Evolutionary conservation across 2,888 invertebrate genomes (phyloP), one percentile per base, ranked within the genome.

Genomic region (Lasioglossum villosulum): DNA sequence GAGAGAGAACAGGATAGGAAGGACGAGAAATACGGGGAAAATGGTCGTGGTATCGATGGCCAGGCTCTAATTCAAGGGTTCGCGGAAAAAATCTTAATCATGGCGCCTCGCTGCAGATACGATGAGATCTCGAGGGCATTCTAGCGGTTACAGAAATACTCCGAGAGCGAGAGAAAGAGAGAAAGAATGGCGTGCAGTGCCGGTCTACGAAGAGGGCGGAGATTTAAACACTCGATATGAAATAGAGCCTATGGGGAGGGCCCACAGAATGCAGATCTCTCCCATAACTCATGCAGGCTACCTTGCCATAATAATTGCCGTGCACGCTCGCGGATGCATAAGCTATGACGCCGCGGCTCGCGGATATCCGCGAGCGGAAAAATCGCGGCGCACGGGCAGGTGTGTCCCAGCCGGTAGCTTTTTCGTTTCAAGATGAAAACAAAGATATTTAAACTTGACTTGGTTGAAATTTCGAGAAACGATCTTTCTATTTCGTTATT

Each of bases 161-260:
- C 72, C 16, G 72, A 37, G 48, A 34, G 52, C 73, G 66, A 68
- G 19, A 78, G 68, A 23, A 37, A 37, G 37, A 30, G 30, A 81
- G 59, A 73, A 6, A 74, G 45, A 78, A 63, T 75, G 68, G 34
- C 80, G 78, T 68, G 70, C 70, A 39, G 39, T 39, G 68, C 68
- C 68, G 68, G 77, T 66, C 68, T 19, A 77, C 68, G 78, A 56
- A 79, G 85, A 84, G 91, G 91, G 91, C 92, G 92, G 91, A 93
- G 93, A 93, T 93, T 93, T 91, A 91, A 91, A 92, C 92, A 91
- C 90, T 93, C 92, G 93, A 93, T 93, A 93, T 93, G 90, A 90
- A 90, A 91, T 88, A 89, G 90, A 90, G 91, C 88, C 89, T 80
- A 89, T 83, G 80, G 88, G 88, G 91, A 91, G 90, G 89, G 81